These are phyloP conservation scores for Malurus splendens DNA, from an alignment of 2,797 vertebrate genomes.

Conservation along the genomic window DNA sequence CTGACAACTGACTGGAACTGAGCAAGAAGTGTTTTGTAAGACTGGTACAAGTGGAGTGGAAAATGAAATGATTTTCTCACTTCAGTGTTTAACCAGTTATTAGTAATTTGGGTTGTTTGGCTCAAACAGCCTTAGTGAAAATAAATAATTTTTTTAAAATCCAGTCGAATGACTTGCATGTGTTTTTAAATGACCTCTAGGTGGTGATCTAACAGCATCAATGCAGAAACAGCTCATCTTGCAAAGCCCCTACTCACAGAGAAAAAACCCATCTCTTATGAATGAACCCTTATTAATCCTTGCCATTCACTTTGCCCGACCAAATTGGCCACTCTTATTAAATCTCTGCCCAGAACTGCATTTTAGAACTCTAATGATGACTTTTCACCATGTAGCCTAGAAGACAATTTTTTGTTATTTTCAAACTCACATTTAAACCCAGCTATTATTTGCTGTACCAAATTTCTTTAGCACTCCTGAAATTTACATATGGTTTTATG, in stretches of 20 bases:
- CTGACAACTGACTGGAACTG: not conserved
- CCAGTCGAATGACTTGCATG: not conserved
- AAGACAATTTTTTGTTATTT: not conserved
- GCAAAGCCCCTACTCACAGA: not conserved
- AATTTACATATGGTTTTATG: not conserved
- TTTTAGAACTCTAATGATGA: not conserved
- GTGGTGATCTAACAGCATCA: slow-evolving; percentile 37
- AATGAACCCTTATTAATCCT: not conserved
- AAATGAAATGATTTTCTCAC: not conserved
- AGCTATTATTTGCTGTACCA: not conserved
- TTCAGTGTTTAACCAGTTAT: not conserved
- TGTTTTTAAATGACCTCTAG: slow-evolving; percentile 38
- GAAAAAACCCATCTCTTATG: not conserved
- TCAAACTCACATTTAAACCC: not conserved
- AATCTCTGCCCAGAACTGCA: not conserved
- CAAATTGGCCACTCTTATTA: not conserved
- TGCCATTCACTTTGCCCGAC: not conserved
- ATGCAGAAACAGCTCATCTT: not conserved
- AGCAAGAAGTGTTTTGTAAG: not conserved
- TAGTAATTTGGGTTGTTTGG: not conserved
- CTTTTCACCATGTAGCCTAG: not conserved
- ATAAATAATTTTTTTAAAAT: not conserved
- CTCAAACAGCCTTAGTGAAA: not conserved
- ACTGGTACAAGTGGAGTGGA: not conserved
- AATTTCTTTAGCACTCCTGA: not conserved